A percentile compares a stretch with the other conserved stretches of the same genome.
phyloP scores from a whole-genome alignment of 2,797 vertebrate species.

The Peromyscus eremicus region DNA sequence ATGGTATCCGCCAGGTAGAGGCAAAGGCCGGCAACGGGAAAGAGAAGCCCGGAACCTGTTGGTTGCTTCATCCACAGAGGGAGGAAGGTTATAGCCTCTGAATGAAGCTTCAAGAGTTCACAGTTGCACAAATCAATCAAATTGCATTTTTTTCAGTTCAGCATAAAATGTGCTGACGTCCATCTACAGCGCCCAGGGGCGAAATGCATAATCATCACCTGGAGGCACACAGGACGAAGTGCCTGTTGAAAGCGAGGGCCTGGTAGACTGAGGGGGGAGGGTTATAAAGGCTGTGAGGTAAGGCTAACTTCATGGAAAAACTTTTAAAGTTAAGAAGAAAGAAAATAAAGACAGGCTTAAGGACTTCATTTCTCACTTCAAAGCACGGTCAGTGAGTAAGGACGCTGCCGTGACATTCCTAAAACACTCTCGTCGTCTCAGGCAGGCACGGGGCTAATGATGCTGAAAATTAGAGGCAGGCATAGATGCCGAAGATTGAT shows the following conservation, averaged over 20 bases:
- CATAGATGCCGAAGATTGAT: not conserved
- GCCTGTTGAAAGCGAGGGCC: not conserved
- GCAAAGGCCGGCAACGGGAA: not conserved
- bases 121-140: not conserved
- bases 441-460: constrained; percentile 21
- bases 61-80: not conserved
- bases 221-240: not conserved
- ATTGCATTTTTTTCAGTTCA: constrained; percentile 6
- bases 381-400: constrained; percentile 10
- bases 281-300: not conserved
- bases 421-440: not conserved
- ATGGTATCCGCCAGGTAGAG: not conserved
- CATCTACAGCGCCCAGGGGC: not conserved
- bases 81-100: not conserved
- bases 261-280: not conserved
- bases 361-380: constrained; percentile 60
- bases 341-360: not conserved
- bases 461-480: constrained; percentile 50
- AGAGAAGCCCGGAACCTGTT: not conserved
- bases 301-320: not conserved
- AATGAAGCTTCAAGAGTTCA: not conserved
- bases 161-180: not conserved
- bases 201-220: not conserved
- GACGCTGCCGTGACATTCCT: not conserved
- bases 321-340: not conserved